These are phyloP conservation scores for Drosophila leonis DNA, from an alignment of 2,888 invertebrate genomes.

Conservation along the genomic window DNA sequence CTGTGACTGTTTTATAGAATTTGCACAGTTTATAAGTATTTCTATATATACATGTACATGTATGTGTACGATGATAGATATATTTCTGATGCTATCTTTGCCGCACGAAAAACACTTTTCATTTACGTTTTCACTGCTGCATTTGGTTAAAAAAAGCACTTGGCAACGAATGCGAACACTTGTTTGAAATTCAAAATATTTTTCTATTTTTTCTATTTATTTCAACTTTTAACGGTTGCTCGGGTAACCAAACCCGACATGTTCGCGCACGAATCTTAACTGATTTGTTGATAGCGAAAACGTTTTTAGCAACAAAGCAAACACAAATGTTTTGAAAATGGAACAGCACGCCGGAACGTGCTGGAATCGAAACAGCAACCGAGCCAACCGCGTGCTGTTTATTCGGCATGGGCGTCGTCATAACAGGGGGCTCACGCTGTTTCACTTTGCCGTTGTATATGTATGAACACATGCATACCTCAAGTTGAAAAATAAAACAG, in stretches of 20 bases:
- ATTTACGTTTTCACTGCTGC: constrained; percentile 44
- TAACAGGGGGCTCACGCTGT: not conserved
- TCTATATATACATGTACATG: constrained; percentile 20
- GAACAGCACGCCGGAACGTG: constrained; percentile 44
- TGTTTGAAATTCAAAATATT: constrained; percentile 62
- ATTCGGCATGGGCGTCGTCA: not conserved
- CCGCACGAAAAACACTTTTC: constrained; percentile 21
- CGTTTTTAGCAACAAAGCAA: constrained; percentile 53
- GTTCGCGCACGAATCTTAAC: constrained; percentile 78
- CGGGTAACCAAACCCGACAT: constrained; percentile 68
- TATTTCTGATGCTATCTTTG: constrained; percentile 20
- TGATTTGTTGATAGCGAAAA: constrained; percentile 71
- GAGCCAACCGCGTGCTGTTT: constrained; percentile 18
- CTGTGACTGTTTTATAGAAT: constrained; percentile 9
- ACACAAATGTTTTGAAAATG: constrained; percentile 42
- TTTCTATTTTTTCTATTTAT: constrained; percentile 13
- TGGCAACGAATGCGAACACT: constrained; percentile 64
- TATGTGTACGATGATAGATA: not conserved
- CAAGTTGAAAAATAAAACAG: constrained; percentile 9
- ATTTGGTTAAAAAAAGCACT: constrained; percentile 30
- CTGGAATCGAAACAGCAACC: constrained; percentile 52
- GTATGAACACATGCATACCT: constrained; percentile 5
- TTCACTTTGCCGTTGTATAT: not conserved
- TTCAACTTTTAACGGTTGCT: constrained; percentile 54
- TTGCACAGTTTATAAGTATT: constrained; percentile 40